Percentiles rank a stretch among this genome's conserved stretches.
phyloP scores from a whole-genome alignment of 2,113 vertebrate species.

The Eptesicus fuscus region DNA sequence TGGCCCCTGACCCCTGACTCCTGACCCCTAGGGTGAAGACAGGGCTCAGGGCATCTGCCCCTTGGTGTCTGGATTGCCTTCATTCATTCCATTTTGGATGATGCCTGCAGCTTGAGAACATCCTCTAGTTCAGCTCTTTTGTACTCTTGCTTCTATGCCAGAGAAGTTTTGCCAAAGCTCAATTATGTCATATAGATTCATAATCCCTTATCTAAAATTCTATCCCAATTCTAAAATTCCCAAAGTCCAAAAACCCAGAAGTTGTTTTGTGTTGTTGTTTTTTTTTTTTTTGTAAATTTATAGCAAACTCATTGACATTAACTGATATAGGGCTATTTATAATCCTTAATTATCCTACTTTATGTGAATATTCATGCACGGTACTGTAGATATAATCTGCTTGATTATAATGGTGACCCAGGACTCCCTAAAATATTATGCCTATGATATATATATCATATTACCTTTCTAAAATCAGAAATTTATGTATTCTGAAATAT shows the following conservation, averaged over 20 bases:
- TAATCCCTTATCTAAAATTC: not conserved
- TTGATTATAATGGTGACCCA: not conserved
- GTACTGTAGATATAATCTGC: not conserved
- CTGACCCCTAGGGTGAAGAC: fast-evolving
- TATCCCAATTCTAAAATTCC: not conserved
- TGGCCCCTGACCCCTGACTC: not conserved
- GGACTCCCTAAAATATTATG: not conserved
- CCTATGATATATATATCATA: not conserved
- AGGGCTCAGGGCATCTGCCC: not conserved
- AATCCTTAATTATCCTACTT: not conserved
- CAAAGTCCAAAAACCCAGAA: not conserved
- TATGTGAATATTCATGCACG: not conserved
- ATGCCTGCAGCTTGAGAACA: not conserved
- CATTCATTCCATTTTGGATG: not conserved
- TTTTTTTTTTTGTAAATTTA: not conserved
- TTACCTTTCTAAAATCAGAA: conserved; percentile 3
- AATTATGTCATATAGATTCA: not conserved
- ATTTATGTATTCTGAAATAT: not conserved
- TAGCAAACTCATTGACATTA: not conserved
- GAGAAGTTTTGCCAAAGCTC: not conserved
- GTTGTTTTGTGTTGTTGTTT: not conserved
- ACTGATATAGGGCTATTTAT: not conserved
- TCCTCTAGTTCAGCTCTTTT: not conserved
- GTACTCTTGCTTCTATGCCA: not conserved
- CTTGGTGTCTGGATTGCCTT: not conserved